Evolutionary conservation across 2,113 vertebrate genomes (phyloP), one percentile per base, ranked within the genome.

Genomic region (Nesogale talazaci): DNA sequence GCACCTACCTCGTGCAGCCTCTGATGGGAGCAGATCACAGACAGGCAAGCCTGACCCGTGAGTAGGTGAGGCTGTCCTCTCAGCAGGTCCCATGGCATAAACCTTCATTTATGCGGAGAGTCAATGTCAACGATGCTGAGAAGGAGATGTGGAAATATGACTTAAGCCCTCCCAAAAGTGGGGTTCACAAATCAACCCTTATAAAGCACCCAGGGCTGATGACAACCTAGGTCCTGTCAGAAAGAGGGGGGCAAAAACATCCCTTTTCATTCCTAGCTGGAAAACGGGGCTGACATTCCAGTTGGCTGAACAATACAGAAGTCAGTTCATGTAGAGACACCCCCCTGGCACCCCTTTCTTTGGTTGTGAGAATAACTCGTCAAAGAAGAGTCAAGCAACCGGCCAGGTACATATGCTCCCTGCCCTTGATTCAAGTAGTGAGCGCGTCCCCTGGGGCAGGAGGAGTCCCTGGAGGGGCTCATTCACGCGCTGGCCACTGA

Each of bases 241-340:
- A 27, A 89, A 70, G 77, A 86, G 67, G n/a, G n/a, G 14, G 59
- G 59, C 83, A 78, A 52, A 90, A 89, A 31, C 86, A n/a, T 84
- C 59, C 40, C 7, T 80, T 93, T 95, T 83, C 46, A 91, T 94
- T 94, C 77, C 29, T 25, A 84, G 83, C 69, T 81, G 57, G 91
- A 78, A 93, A 92, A 89, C 56, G 23, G 91, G 78, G 88, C 92
- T 25, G 2, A 59, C 5, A 0, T 89, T 81, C 83, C 6, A 0
- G 91, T 19, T 65, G 77, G 59, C 80, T 40, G 10, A 2, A 22
- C 7, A 46, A 0, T 8, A 36, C 1, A 57, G 89, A 90, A 90
- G 86, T 92, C 91, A 57, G 81, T 75, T 92, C 57, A 77, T 74
- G 87, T 81, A 79, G 12, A 72, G 72, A 57, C 40, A 57, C 40